phyloP scores from a whole-genome alignment of 2,888 invertebrate genomes.

The Thysanoteuthis rhombus region DNA sequence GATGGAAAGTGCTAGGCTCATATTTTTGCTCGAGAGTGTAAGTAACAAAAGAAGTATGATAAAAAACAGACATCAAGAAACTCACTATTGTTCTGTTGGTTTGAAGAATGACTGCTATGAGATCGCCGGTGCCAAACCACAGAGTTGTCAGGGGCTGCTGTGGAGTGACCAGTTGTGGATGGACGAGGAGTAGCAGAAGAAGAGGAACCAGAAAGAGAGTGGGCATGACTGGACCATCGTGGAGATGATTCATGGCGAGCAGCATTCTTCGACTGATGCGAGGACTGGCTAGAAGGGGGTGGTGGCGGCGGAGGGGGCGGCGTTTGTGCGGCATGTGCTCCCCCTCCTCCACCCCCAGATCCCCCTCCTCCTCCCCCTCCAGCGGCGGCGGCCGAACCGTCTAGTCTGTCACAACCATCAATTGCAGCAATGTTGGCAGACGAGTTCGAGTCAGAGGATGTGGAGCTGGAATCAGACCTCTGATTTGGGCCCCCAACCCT shows the following conservation, averaged over 20 bases:
- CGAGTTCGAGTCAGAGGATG: constrained; percentile 21
- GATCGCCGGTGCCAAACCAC: constrained; percentile 48
- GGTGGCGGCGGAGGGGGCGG: constrained; percentile 34
- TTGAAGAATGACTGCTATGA: constrained; percentile 29
- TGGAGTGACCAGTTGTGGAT: constrained; percentile 30
- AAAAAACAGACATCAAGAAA: neutral
- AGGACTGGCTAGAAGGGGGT: constrained; percentile 24
- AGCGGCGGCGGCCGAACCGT: constrained; percentile 19
- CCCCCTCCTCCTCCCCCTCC: constrained; percentile 25
- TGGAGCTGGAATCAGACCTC: constrained; percentile 24
- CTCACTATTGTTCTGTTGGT: constrained; percentile 13
- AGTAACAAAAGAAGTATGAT: neutral
- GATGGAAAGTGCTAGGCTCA: no score
- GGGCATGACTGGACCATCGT: constrained; percentile 18
- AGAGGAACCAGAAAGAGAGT: neutral
- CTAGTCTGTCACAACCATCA: constrained; percentile 36
- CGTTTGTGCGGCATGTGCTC: neutral
- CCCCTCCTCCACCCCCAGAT: constrained; percentile 16
- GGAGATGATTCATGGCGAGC: neutral
- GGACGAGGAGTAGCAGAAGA: neutral
- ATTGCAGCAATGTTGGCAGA: constrained; percentile 32
- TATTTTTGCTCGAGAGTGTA: no score
- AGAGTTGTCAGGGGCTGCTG: constrained; percentile 39
- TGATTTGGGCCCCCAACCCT: constrained; percentile 36
- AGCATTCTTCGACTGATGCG: constrained; percentile 26